These are phyloP conservation scores for Rhinolophus sinicus DNA, from an alignment of 2,113 vertebrate species.

Conservation along the genomic window DNA sequence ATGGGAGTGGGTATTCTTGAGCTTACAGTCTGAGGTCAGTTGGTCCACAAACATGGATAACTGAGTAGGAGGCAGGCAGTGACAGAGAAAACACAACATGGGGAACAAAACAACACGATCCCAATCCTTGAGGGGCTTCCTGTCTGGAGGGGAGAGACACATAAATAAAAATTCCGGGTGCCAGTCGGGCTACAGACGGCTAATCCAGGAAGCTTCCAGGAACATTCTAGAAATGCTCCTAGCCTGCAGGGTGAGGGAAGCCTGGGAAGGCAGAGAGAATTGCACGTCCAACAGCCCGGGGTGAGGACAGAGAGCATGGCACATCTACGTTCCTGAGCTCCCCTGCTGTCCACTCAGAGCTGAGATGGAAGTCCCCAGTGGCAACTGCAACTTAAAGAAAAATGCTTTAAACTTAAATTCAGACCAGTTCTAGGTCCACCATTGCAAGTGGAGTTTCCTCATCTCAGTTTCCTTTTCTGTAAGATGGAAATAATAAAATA, in stretches of 20 bases:
- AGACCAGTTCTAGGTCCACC: not conserved
- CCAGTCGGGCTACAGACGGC: not conserved
- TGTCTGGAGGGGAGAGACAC: not conserved
- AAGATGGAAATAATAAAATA: not conserved
- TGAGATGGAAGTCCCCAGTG: not conserved
- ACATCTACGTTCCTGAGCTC: not conserved
- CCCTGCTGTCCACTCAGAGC: not conserved
- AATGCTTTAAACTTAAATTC: not conserved
- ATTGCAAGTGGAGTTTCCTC: not conserved
- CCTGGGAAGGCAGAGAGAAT: not conserved
- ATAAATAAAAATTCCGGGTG: not conserved
- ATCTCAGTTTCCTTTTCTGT: not conserved
- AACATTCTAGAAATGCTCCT: not conserved
- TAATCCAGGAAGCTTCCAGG: not conserved
- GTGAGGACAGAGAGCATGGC: not conserved
- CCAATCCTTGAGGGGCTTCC: not conserved
- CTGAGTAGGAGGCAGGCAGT: not conserved
- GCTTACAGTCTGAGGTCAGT: not conserved
- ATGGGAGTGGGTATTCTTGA: not conserved
- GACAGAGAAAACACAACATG: not conserved
- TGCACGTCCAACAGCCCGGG: not conserved
- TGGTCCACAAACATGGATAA: not conserved
- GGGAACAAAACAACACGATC: not conserved
- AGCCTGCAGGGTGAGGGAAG: not conserved
- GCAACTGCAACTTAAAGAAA: not conserved